Evolutionary conservation across 1,140 invertebrate species (phyloP).

Genomic region (Ganaspis sp.): DNA sequence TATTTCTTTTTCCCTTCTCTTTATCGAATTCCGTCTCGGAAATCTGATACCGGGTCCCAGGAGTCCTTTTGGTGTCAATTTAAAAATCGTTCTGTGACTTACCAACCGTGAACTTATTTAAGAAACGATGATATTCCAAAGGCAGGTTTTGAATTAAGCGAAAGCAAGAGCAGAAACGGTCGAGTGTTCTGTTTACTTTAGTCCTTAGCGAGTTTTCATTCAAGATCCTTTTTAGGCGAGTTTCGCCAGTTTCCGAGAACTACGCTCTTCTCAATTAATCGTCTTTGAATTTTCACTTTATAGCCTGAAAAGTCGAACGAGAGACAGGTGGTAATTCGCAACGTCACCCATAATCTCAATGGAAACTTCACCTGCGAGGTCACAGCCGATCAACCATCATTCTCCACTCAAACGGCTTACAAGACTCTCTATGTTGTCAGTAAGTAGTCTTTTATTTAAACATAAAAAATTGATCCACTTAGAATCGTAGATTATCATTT

Average conservation of each 20-base stretch:
- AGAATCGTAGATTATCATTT: no score
- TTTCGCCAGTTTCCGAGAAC: neutral
- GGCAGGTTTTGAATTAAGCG: neutral
- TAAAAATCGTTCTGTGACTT: slow-evolving; percentile 5
- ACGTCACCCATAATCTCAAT: slow-evolving; percentile 83
- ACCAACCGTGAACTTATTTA: neutral
- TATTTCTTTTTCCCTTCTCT: neutral
- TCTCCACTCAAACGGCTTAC: slow-evolving; percentile 81
- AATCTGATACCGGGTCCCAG: neutral
- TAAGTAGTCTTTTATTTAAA: slow-evolving; percentile 76
- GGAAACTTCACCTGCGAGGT: slow-evolving; percentile 93
- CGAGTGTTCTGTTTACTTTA: slow-evolving; percentile 3
- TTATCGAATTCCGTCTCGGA: neutral
- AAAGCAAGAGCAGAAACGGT: slow-evolving; percentile 8
- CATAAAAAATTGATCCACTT: neutral
- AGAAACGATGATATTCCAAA: neutral
- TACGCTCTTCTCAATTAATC: slow-evolving; percentile 8
- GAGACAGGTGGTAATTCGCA: slow-evolving; percentile 83
- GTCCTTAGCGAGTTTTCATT: neutral
- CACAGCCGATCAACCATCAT: slow-evolving; percentile 86
- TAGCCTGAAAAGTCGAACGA: slow-evolving; percentile 84
- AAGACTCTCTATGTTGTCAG: slow-evolving; percentile 85
- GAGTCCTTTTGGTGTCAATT: slow-evolving; percentile 22
- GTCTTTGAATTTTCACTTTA: slow-evolving; percentile 59
- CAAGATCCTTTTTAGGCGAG: neutral